These are phyloP conservation scores for Anastrepha ludens DNA, from an alignment of 1,140 invertebrate species.

Conservation along the genomic window DNA sequence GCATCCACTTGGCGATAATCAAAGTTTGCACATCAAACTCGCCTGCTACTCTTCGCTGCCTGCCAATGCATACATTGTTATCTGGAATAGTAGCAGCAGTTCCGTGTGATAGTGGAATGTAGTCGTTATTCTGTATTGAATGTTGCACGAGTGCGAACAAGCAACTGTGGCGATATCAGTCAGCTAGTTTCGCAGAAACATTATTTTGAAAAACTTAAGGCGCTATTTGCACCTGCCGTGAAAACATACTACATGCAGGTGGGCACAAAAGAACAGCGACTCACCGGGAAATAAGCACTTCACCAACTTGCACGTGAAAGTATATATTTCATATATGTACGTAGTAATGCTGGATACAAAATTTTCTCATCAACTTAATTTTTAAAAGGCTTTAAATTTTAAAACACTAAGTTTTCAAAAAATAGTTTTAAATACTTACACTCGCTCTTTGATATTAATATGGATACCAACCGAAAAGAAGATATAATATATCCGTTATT, in stretches of 20 bases:
- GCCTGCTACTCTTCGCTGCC: neutral
- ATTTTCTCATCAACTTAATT: no score
- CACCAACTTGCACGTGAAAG: no score
- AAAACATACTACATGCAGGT: neutral
- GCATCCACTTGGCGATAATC: slow-evolving; percentile 10
- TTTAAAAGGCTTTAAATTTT: no score
- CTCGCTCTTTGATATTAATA: no score
- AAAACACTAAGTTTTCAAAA: no score
- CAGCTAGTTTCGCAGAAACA: neutral
- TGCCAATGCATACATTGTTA: neutral
- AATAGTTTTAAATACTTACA: no score
- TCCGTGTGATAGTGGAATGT: neutral
- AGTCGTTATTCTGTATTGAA: neutral
- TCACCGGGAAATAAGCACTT: no score
- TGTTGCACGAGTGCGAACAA: neutral
- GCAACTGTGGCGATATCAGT: neutral
- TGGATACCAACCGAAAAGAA: no score
- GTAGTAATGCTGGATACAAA: no score
- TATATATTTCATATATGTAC: no score
- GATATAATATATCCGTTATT: neutral
- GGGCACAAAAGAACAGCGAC: neutral
- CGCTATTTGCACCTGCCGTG: neutral
- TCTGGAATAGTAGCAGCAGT: neutral
- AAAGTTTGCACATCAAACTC: neutral
- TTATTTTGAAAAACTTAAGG: neutral